Conservation (phyloP, 2,888 invertebrate genomes). For the Nineta flava region DNA sequence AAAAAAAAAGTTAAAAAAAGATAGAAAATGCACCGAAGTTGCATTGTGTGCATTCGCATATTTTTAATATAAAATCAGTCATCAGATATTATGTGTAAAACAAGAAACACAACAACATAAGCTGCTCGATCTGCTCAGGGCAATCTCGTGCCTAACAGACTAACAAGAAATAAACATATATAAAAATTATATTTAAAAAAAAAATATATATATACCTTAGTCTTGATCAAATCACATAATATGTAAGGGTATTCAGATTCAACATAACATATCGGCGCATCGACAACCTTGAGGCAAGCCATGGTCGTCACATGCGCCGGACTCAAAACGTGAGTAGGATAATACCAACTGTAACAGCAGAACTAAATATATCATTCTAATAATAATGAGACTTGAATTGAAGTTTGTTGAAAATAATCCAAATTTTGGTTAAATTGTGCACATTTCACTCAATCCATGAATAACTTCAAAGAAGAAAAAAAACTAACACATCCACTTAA, state of each 20-base stretch:
- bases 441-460: not conserved
- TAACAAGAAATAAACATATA: too few relatives aligned
- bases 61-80: not conserved
- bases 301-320: slow-evolving; percentile 5
- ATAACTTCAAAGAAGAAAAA: not conserved
- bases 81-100: not conserved
- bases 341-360: not conserved
- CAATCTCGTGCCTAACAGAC: not conserved
- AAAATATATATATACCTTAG: too few relatives aligned
- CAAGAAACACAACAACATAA: not conserved
- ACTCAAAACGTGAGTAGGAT: not conserved
- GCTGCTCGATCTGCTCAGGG: not conserved
- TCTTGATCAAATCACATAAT: too few relatives aligned
- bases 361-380: too few relatives aligned
- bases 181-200: too few relatives aligned
- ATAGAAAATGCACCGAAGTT: not conserved
- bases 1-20: not conserved
- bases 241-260: not conserved
- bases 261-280: slow-evolving; percentile 1
- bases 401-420: not conserved
- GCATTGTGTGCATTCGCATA: too few relatives aligned
- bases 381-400: too few relatives aligned
- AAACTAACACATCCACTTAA: too few relatives aligned
- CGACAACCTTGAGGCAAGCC: slow-evolving; percentile 5
- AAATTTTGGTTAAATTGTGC: not conserved